A percentile compares a stretch with the other conserved stretches of the same genome.
Evolutionary conservation across 1,140 invertebrate species (phyloP).

Genomic region (Drosophila ironensis): DNA sequence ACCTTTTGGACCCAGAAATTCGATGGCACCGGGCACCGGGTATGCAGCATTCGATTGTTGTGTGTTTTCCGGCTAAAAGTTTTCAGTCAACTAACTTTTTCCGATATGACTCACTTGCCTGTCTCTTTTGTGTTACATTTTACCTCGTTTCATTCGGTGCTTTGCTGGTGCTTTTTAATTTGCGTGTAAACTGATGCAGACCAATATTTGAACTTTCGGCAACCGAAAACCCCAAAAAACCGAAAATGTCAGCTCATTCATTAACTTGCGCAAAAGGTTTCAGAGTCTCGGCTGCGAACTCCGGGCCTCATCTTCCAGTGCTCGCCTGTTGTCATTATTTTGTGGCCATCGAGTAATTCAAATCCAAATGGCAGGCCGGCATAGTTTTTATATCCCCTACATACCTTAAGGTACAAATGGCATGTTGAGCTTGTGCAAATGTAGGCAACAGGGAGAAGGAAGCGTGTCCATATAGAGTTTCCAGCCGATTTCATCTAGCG

Average conservation of each 20-base stretch:
- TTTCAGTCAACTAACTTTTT: constrained; percentile 60
- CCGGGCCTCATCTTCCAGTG: constrained; percentile 22
- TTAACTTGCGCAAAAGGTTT: constrained; percentile 69
- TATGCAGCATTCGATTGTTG: too few species aligned
- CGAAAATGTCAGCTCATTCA: constrained; percentile 73
- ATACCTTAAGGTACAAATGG: too few species aligned
- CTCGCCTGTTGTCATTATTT: constrained; percentile 14
- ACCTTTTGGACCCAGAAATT: too few species aligned
- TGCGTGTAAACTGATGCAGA: constrained; percentile 70
- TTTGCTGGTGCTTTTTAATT: constrained; percentile 59
- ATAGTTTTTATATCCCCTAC: too few species aligned
- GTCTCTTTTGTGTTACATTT: constrained; percentile 16
- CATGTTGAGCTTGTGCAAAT: too few species aligned
- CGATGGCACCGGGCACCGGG: too few species aligned
- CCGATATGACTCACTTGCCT: constrained; percentile 12
- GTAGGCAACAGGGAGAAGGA: too few species aligned
- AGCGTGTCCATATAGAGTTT: too few species aligned
- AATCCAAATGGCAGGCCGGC: constrained; percentile 54
- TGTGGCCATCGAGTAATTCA: constrained; percentile 26
- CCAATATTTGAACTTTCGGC: constrained; percentile 72
- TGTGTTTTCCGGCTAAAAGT: constrained; percentile 33
- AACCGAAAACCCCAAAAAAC: constrained; percentile 14
- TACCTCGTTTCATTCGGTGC: too few species aligned
- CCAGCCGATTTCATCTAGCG: too few species aligned
- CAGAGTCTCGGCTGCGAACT: too few species aligned